Evolutionary conservation across 2,113 vertebrate genomes (phyloP).

Genomic region (Clarias gariepinus): DNA sequence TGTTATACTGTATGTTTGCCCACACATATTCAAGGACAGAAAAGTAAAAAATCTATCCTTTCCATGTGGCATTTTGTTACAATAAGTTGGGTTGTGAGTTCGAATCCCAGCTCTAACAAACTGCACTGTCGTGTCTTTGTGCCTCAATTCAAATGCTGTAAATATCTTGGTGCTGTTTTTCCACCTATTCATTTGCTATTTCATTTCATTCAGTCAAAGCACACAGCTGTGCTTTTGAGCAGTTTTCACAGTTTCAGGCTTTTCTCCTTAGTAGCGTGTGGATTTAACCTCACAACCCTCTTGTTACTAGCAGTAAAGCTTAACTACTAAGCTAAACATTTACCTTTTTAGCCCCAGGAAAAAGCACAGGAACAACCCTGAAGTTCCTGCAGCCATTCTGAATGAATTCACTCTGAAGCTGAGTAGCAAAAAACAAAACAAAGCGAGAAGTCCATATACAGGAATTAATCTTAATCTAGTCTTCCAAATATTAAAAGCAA

Average conservation of each 20-base stretch:
- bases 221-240: not conserved
- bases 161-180: too few species aligned
- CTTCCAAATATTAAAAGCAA: not conserved
- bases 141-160: too few species aligned
- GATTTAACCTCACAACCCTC: not conserved
- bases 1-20: not conserved
- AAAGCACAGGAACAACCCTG: conserved; percentile 54
- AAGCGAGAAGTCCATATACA: not conserved
- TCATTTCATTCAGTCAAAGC: not conserved
- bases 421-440: not conserved
- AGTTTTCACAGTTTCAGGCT: not conserved
- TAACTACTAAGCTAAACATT: not conserved
- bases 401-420: conserved; percentile 56
- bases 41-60: not conserved
- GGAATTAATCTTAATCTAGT: not conserved
- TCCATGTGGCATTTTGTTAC: not conserved
- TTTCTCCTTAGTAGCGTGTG: not conserved
- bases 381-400: conserved; percentile 56
- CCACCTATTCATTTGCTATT: not conserved
- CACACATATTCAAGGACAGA: not conserved
- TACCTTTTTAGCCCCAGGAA: conserved; percentile 56
- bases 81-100: too few species aligned
- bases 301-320: not conserved
- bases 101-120: too few species aligned
- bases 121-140: too few species aligned